These are phyloP conservation scores for Urosaurus nigricauda DNA, from an alignment of 2,797 vertebrate species.

Conservation along the genomic window DNA sequence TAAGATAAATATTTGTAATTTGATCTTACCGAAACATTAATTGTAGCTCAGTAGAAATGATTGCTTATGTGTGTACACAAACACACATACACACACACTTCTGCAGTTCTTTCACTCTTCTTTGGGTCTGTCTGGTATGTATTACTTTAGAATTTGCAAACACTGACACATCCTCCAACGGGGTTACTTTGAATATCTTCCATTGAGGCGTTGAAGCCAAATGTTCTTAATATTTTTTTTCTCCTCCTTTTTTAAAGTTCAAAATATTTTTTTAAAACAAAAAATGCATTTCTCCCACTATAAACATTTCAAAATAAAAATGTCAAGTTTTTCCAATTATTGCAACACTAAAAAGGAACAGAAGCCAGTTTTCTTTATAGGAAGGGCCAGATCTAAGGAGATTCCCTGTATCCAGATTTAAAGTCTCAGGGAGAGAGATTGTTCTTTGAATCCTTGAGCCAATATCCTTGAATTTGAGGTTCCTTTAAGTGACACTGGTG, in stretches of 20 bases:
- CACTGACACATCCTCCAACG: not conserved
- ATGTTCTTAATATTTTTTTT: conserved; percentile 12
- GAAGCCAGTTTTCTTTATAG: not conserved
- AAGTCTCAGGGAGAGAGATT: not conserved
- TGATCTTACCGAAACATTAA: not conserved
- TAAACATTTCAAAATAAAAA: conserved; percentile 24
- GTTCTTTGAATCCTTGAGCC: not conserved
- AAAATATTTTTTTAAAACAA: not conserved
- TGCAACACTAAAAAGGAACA: conserved; percentile 20
- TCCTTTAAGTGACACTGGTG: no score
- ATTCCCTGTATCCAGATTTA: not conserved
- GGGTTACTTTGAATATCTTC: conserved; percentile 5
- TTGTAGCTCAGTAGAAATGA: not conserved
- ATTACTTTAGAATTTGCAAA: conserved; percentile 27
- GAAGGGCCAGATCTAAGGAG: not conserved
- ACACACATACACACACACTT: not conserved
- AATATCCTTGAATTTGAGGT: no score
- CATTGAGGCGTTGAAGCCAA: conserved; percentile 16
- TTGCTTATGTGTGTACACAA: not conserved
- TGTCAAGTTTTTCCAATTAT: conserved; percentile 23
- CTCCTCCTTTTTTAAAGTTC: not conserved
- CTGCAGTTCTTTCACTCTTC: not conserved
- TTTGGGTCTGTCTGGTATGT: not conserved
- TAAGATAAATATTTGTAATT: not conserved
- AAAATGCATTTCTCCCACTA: conserved; percentile 3